Evolutionary conservation across 2,888 invertebrate species (phyloP).

Genomic region (Calephelis perditalis): DNA sequence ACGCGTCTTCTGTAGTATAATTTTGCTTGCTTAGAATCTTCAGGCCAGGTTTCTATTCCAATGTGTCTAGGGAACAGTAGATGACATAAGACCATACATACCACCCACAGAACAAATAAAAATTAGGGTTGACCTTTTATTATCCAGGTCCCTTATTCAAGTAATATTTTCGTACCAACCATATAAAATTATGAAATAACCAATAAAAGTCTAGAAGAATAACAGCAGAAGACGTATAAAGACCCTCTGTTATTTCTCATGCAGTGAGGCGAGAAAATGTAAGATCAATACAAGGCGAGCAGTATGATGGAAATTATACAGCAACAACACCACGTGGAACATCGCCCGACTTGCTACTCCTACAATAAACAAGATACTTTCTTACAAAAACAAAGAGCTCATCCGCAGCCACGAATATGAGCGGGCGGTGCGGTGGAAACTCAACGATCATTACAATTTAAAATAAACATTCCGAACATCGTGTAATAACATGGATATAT

Average conservation of each 20-base stretch:
- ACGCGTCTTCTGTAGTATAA: too few relatives aligned
- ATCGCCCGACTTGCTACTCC: not conserved
- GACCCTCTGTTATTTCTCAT: slow-evolving; percentile 2
- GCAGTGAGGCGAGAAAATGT: slow-evolving; percentile 4
- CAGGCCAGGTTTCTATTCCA: too few relatives aligned
- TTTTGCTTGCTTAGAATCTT: too few relatives aligned
- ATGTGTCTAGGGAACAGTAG: too few relatives aligned
- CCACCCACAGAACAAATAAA: too few relatives aligned
- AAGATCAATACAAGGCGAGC: slow-evolving; percentile 1
- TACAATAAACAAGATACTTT: not conserved
- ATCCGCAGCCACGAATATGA: not conserved
- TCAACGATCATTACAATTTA: not conserved
- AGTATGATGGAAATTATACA: slow-evolving; percentile 9
- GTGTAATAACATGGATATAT: too few relatives aligned
- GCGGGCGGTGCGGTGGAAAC: not conserved
- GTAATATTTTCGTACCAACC: too few relatives aligned
- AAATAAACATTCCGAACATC: not conserved
- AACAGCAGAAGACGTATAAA: not conserved
- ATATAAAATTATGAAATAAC: too few relatives aligned
- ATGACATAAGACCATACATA: too few relatives aligned
- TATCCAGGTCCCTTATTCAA: too few relatives aligned
- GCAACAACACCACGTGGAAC: slow-evolving; percentile 3
- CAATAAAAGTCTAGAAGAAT: not conserved
- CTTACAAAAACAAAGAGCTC: not conserved
- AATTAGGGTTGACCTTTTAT: too few relatives aligned